Base-by-base conservation (phyloP, 2,797 vertebrate genomes). In the Threskiornis aethiopicus region DNA sequence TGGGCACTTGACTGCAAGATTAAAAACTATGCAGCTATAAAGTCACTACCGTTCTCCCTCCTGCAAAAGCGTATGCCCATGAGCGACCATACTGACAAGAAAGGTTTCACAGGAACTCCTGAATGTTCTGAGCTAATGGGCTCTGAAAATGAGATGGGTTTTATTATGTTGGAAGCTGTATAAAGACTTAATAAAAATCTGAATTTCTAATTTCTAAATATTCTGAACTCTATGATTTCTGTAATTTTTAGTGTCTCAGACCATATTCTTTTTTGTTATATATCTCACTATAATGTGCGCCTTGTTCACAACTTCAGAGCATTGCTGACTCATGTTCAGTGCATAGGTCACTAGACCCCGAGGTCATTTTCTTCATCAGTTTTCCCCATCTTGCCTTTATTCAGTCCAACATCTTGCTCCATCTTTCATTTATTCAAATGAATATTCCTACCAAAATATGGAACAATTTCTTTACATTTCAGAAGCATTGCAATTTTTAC, bases 331-430 rank as follows among this genome's bases (percentile, higher is more conserved):
- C 35, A 11, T 2, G 0, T 62, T 67, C 47, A 54, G 25, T 17
- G 11, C 3, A 0, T 28, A n/a, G 26, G 33, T 26, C 6, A 29
- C 20, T 46, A 49, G 25, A 59, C 25, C 19, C 28, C 0, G 2
- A 62, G 29, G 35, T 54, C 12, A 59, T 81, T 72, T 81, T 69
- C 22, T 64, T n/a, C 19, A 70, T 22, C 22, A 29, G 5, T 76
- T 86, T 76, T 54, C n/a, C 25, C 20, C 49, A 59, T 55, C 16
- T 84, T 91, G 44, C 26, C 37, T 80, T 89, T 35, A 35, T 76
- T 59, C 19, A 58, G 16, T 84, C 49, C 54, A 79, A 5, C 15
- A 37, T 64, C 33, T 77, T 64, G 9, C 14, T 37, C 29, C 15
- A 35, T 19, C 35, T 51, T 80, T 22, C 13, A 57, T 81, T 55